Evolutionary conservation across 1,140 invertebrate genomes (phyloP), one percentile per base, ranked within the genome.

Genomic region (Drosophila tsacasi): DNA sequence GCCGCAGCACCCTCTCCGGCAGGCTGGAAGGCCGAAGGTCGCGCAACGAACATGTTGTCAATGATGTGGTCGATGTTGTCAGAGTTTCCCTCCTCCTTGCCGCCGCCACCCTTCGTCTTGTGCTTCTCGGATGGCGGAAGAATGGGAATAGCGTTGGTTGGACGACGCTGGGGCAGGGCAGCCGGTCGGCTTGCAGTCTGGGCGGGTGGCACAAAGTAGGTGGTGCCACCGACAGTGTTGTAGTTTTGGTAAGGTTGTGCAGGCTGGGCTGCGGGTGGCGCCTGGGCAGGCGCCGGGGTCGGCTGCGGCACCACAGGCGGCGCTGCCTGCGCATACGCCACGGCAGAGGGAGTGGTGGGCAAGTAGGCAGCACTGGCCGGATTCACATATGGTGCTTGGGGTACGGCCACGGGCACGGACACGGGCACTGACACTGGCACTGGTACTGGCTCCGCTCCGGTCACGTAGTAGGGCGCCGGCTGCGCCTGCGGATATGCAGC

Each of bases 51-150:
- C 94, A 95, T 95, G 63, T 95, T 95, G 63, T 95, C 94, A 3
- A 95, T 94, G 42, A 95, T 95, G 67, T 94, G 93, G 74, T 95
- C 94, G 46, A 95, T 95, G 67, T 95, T 95, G 55, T 95, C 94
- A 1, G 89, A 86, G 32, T 83, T 90, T 39, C 84, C 84, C 19
- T 78, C 75, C 47, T 80, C 66, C 50, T 87, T 59, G 79, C 23
- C 19, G n/a, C 52, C 44, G 62, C 60, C 40, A 27, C 32, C 42
- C 47, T 59, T 21, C 15, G 13, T 5, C 80, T 93, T 92, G 39
- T 92, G 89, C 54, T 92, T 92, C 57, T 93, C 92, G 8, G 93
- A 93, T 46, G 93, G 93, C 27, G 93, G 93, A 35, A 93, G 74
- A 44, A 93, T 93, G 40, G 93, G 93, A 62, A 93, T 93, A 21